A percentile compares a stretch with the other conserved stretches of the same genome.
phyloP scores from a whole-genome alignment of 2,888 invertebrate species.

The Meteorus cinctellus region DNA sequence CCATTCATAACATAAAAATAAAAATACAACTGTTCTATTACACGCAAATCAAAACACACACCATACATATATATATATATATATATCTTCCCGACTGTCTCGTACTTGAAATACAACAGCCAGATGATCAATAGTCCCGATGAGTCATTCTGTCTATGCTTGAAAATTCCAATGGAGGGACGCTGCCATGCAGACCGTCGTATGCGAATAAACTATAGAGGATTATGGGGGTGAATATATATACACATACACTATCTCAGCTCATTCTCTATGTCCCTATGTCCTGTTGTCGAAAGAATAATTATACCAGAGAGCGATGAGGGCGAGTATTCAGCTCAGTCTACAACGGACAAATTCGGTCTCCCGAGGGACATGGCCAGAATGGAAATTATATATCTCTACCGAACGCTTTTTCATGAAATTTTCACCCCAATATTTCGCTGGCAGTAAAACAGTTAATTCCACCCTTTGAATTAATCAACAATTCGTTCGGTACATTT shows the following conservation, averaged over 20 bases:
- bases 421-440: background rate
- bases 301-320: conserved; percentile 14
- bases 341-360: conserved; percentile 7
- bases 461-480: conserved; percentile 19
- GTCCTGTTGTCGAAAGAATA: conserved; percentile 37
- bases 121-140: conserved; percentile 62
- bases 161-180: conserved; percentile 56
- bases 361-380: no score
- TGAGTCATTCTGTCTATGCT: conserved; percentile 58
- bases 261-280: conserved; percentile 22
- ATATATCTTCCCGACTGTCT: background rate
- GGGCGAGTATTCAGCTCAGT: background rate
- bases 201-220: conserved; percentile 29
- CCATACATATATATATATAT: no score
- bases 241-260: background rate
- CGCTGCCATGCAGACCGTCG: conserved; percentile 24
- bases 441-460: no score
- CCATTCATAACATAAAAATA: background rate
- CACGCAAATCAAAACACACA: background rate
- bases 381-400: no score
- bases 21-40: background rate
- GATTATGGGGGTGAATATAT: conserved; percentile 29
- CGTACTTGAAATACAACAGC: background rate
- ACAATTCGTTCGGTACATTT: background rate
- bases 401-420: background rate